Evolutionary conservation across 2,888 invertebrate species (phyloP), one percentile per base, ranked within the genome.

Genomic region (Epicampocera succincta): DNA sequence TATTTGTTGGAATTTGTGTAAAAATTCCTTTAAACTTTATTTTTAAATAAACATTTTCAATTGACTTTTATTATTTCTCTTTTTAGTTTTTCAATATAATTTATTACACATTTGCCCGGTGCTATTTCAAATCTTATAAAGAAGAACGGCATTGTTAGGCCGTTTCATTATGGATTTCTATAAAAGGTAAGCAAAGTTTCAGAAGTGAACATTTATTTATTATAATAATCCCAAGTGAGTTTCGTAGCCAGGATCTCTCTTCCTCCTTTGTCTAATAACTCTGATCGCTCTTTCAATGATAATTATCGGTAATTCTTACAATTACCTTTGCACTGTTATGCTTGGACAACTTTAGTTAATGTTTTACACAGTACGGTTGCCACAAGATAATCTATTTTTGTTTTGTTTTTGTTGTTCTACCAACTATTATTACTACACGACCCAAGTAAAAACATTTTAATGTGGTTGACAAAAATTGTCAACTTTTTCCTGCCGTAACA

Each of bases 81-180:
- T 85, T 86, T 69, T 71, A 86, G 85, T 77, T 84, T 61, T 80
- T 75, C 46, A 40, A 17, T 44, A 72, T 52, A 72, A 25, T 68
- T 69, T 29, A 25, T 48, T 29, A n/a, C 15, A 72, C 56, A 68
- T 65, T 68, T 72, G n/a, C n/a, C n/a, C n/a, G 46, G 38, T 76
- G 50, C 33, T 46, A 38, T 44, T 61, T 68, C 46, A 9, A 65
- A 60, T 17, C 29, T 42, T 60, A 11, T 44, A 66, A 72, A 19
- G 11, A 52, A 25, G 17, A 78, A 85, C 88, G 88, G 88, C 87
- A 84, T 48, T 19, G 74, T 60, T 60, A 80, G 82, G 88, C 88
- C 88, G 88, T 87, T 74, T 84, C 87, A 89, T 86, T 86, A 89
- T 89, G 88, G 88, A 89, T 86, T 86, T 85, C 80, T 84, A 81